Conservation (phyloP, 2,113 vertebrate species). For the Saccopteryx bilineata region DNA sequence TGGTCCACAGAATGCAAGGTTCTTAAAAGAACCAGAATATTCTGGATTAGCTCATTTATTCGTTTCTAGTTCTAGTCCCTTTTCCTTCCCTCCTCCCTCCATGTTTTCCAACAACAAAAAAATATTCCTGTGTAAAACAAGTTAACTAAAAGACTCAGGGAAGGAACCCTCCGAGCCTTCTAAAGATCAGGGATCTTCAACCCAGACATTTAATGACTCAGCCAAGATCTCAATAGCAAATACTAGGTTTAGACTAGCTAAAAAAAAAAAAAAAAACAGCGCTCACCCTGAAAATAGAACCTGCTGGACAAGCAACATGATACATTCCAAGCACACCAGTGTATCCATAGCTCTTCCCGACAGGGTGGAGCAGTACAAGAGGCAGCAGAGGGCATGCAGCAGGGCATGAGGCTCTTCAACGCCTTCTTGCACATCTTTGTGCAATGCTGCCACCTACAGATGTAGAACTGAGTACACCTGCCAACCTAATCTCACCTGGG, state of each 20-base stretch:
- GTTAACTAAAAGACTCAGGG: not conserved
- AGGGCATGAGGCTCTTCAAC: too few relatives aligned
- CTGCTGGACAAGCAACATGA: not conserved
- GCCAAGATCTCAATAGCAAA: not conserved
- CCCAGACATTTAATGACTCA: not conserved
- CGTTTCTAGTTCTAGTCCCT: not conserved
- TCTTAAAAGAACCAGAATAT: not conserved
- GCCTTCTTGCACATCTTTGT: accelerated
- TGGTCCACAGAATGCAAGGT: not conserved
- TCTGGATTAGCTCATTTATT: not conserved
- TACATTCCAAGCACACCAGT: not conserved
- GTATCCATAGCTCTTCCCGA: not conserved
- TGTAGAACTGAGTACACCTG: too few relatives aligned
- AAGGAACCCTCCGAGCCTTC: not conserved
- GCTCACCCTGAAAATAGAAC: too few relatives aligned
- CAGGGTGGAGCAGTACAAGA: accelerated
- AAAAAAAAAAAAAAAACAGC: too few relatives aligned
- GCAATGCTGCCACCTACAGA: not conserved
- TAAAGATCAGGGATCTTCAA: not conserved
- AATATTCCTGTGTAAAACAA: not conserved
- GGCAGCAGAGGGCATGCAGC: not conserved
- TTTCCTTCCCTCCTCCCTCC: not conserved
- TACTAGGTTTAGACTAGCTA: not conserved
- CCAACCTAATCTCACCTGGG: not conserved
- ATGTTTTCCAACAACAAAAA: not conserved